Evolutionary conservation across 2,888 invertebrate genomes (phyloP).

Genomic region (Phengaris alcon): DNA sequence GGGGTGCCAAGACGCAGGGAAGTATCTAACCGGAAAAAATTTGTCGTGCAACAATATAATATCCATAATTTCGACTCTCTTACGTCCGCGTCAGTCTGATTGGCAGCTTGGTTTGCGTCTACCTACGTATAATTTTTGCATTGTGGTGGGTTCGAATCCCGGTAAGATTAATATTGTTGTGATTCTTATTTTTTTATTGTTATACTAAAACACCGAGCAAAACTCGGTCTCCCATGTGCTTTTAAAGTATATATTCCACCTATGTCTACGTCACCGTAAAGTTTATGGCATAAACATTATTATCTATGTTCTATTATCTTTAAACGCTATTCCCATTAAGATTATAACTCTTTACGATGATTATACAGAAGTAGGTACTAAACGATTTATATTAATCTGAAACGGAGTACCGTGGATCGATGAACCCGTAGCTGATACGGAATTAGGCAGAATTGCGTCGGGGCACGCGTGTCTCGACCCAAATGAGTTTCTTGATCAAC

Average conservation of each 20-base stretch:
- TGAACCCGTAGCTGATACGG: conserved; percentile 25
- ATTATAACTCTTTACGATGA: conserved; percentile 10
- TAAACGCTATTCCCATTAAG: conserved; percentile 1
- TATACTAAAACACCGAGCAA: no score
- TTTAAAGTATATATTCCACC: neutral
- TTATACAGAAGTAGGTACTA: neutral
- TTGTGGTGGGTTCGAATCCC: no score
- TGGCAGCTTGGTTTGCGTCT: no score
- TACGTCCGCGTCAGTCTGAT: no score
- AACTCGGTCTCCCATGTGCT: no score
- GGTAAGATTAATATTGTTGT: no score
- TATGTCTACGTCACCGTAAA: neutral
- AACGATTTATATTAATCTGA: conserved; percentile 23
- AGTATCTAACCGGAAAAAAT: no score
- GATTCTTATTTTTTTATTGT: no score
- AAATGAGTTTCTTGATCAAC: conserved; percentile 40
- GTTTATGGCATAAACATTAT: neutral
- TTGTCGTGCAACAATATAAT: no score
- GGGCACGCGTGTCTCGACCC: conserved; percentile 38
- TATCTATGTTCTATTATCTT: neutral
- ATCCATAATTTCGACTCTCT: no score
- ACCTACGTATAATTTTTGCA: no score
- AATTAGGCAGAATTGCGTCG: conserved; percentile 33
- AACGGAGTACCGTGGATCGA: conserved; percentile 21
- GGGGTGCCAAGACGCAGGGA: no score